A percentile compares a stretch with the other conserved stretches of the same genome.
Evolutionary conservation across 2,113 vertebrate species (phyloP).

Genomic region (Fregetta grallaria): DNA sequence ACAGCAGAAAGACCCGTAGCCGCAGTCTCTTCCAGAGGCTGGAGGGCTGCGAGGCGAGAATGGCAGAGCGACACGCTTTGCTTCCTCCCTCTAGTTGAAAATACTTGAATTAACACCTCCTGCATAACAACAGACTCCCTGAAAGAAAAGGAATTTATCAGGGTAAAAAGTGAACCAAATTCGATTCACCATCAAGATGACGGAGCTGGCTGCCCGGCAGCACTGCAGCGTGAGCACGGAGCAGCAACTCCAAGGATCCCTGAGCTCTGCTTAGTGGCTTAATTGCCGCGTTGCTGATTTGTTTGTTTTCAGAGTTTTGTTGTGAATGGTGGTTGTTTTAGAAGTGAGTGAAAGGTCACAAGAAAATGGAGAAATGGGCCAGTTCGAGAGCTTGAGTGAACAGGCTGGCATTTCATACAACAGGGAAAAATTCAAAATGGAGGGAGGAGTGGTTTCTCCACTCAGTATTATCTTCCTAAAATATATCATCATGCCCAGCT

Average conservation of each 20-base stretch:
- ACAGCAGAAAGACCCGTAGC: neutral
- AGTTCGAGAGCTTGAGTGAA: neutral
- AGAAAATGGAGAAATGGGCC: neutral
- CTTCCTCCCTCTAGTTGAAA: neutral
- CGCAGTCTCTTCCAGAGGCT: neutral
- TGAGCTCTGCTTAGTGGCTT: neutral
- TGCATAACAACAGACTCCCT: neutral
- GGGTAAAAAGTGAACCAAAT: neutral
- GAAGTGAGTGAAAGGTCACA: neutral
- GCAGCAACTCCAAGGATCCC: too few species aligned
- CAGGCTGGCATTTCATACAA: neutral
- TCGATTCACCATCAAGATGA: accelerated
- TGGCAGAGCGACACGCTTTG: neutral
- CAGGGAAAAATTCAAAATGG: neutral
- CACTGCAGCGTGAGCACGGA: accelerated
- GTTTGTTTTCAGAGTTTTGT: neutral
- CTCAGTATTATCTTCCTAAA: neutral
- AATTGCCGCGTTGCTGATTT: neutral
- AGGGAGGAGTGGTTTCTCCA: neutral
- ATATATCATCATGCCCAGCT: neutral
- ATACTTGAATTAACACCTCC: neutral
- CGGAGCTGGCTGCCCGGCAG: neutral
- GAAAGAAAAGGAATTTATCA: neutral
- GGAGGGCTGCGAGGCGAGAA: neutral
- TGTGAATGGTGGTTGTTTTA: neutral